These are phyloP conservation scores for Drosophila nr. medialis DNA, from an alignment of 2,888 invertebrate species.

Conservation along the genomic window DNA sequence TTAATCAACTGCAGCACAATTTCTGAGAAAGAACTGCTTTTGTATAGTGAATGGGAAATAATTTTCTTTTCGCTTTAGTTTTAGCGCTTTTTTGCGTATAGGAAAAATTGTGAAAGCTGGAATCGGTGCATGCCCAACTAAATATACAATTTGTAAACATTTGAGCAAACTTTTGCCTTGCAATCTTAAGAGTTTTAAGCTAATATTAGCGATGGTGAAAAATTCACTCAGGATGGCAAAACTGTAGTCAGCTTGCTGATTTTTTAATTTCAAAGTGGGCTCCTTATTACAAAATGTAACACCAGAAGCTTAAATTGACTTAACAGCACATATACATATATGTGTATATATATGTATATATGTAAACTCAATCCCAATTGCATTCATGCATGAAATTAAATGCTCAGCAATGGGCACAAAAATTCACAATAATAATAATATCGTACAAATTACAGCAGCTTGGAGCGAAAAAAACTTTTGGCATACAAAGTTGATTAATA, in stretches of 20 bases:
- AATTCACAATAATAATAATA: background rate
- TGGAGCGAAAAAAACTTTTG: background rate
- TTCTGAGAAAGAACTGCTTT: slow-evolving; percentile 14
- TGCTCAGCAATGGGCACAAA: background rate
- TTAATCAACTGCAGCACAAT: background rate
- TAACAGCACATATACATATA: background rate
- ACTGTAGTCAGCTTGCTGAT: background rate
- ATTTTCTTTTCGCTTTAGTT: too few species aligned
- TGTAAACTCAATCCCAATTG: background rate
- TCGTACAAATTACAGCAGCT: background rate
- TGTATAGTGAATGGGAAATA: background rate
- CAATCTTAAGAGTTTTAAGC: background rate
- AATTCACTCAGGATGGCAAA: background rate
- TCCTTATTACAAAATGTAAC: background rate
- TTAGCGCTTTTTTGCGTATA: too few species aligned
- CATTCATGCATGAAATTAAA: slow-evolving; percentile 1
- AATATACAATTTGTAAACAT: background rate
- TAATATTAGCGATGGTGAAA: background rate
- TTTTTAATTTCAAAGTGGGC: background rate
- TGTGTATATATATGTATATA: background rate
- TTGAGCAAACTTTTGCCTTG: background rate
- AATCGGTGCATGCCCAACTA: background rate
- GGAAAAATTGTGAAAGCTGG: too few species aligned
- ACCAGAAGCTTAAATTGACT: background rate
- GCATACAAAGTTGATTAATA: background rate